phyloP scores from a whole-genome alignment of 2,797 vertebrate genomes.

The Thaleichthys pacificus region DNA sequence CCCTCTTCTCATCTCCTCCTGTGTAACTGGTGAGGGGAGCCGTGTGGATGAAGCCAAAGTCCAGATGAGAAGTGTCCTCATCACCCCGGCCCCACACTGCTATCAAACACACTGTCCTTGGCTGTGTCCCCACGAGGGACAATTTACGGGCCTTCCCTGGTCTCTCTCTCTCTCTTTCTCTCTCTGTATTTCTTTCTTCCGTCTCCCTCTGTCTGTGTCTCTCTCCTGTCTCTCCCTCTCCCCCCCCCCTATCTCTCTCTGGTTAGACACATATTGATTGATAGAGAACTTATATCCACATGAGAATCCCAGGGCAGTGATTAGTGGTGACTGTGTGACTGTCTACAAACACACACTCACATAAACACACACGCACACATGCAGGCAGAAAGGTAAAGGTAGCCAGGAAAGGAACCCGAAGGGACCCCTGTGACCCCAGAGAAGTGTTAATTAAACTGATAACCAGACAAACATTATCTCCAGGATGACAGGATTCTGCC shows the following conservation, averaged over 20 bases:
- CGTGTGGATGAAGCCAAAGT: too few species aligned
- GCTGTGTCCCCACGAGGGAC: too few species aligned
- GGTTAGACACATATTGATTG: not conserved
- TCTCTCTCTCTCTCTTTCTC: not conserved
- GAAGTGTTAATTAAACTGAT: not conserved
- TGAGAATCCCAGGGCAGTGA: not conserved
- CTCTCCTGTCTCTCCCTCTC: not conserved
- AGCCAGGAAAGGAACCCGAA: not conserved
- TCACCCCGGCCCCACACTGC: too few species aligned
- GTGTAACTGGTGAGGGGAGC: not conserved
- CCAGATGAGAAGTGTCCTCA: too few species aligned
- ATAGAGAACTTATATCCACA: not conserved
- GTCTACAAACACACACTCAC: conserved; percentile 38
- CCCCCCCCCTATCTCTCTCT: not conserved
- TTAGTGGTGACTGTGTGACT: conserved; percentile 43
- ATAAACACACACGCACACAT: conserved; percentile 3
- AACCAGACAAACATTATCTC: not conserved
- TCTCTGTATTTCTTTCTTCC: not conserved
- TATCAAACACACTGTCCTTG: too few species aligned
- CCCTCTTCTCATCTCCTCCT: not conserved
- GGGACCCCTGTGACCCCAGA: not conserved
- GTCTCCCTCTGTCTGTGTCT: conserved; percentile 12
- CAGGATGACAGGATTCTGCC: not conserved
- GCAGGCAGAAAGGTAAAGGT: too few species aligned
- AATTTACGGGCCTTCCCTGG: not conserved